Evolutionary conservation across 1,140 invertebrate genomes (phyloP).

Genomic region (Acromyrmex heyeri): DNA sequence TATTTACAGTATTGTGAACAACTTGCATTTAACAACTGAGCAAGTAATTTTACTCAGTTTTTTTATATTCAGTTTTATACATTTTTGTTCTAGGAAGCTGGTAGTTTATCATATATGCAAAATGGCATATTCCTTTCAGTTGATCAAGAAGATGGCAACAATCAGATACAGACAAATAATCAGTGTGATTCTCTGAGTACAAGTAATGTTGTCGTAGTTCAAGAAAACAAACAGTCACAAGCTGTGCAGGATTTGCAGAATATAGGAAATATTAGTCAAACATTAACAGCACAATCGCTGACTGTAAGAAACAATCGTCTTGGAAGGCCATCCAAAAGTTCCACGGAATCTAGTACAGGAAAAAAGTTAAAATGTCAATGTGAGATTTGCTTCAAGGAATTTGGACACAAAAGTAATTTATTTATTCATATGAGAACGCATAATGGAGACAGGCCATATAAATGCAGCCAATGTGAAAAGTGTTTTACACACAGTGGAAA

Average conservation of each 20-base stretch:
- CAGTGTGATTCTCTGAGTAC: slow-evolving; percentile 49
- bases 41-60: slow-evolving; percentile 6
- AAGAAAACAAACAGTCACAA: slow-evolving; percentile 54
- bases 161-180: slow-evolving; percentile 61
- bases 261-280: slow-evolving; percentile 47
- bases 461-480: slow-evolving; percentile 90
- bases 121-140: slow-evolving; percentile 66
- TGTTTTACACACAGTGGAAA: slow-evolving; percentile 90
- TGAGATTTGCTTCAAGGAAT: slow-evolving; percentile 88
- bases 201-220: neutral
- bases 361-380: slow-evolving; percentile 86
- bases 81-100: slow-evolving; percentile 68
- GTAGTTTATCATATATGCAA: slow-evolving; percentile 68
- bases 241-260: slow-evolving; percentile 59
- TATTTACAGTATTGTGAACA: slow-evolving; percentile 38
- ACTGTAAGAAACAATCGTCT: slow-evolving; percentile 74
- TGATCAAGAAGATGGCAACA: slow-evolving; percentile 60
- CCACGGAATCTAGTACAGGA: slow-evolving; percentile 63
- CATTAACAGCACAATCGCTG: slow-evolving; percentile 38
- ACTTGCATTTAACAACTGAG: neutral
- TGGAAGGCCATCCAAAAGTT: slow-evolving; percentile 79
- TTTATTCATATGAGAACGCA: slow-evolving; percentile 89
- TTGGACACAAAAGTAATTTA: slow-evolving; percentile 87
- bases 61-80: slow-evolving; percentile 22
- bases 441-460: slow-evolving; percentile 90